A percentile compares a stretch with the other conserved stretches of the same genome.
Evolutionary conservation across 2,113 vertebrate species (phyloP).

Genomic region (Gobio gobio): DNA sequence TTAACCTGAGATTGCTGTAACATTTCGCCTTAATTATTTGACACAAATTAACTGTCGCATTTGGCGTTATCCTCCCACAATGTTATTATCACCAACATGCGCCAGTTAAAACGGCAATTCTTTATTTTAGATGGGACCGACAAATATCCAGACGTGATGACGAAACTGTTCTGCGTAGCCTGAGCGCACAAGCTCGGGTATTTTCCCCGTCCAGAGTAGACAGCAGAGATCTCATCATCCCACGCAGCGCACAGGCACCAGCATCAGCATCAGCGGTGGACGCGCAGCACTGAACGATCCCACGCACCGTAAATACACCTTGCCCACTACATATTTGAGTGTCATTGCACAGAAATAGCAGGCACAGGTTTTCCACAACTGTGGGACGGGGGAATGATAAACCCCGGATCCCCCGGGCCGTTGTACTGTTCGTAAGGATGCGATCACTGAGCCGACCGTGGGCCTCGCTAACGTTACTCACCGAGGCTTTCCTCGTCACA

Average conservation of each 20-base stretch:
- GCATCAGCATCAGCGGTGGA: conserved; percentile 2
- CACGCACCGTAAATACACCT: neutral
- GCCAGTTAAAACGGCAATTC: neutral
- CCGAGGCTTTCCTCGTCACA: conserved; percentile 56
- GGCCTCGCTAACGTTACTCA: conserved; percentile 54
- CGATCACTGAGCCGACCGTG: conserved; percentile 40
- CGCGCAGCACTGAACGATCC: conserved; percentile 1
- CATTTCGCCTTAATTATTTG: too few relatives aligned
- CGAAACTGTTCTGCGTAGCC: conserved; percentile 58
- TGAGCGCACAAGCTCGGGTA: neutral
- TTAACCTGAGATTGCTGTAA: too few relatives aligned
- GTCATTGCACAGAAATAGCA: neutral
- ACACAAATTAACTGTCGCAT: too few relatives aligned
- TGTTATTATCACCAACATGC: neutral
- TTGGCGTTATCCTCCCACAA: neutral
- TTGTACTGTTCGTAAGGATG: conserved; percentile 55
- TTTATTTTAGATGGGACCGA: neutral
- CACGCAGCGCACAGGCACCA: neutral
- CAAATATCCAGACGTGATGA: conserved; percentile 52
- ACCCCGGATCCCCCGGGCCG: conserved; percentile 47
- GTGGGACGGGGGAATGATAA: conserved; percentile 66
- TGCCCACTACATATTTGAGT: neutral
- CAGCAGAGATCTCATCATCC: conserved; percentile 34
- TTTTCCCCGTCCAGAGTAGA: conserved; percentile 17
- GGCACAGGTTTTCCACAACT: conserved; percentile 32